Evolutionary conservation across 2,797 vertebrate species (phyloP).

Genomic region (Lacerta agilis): DNA sequence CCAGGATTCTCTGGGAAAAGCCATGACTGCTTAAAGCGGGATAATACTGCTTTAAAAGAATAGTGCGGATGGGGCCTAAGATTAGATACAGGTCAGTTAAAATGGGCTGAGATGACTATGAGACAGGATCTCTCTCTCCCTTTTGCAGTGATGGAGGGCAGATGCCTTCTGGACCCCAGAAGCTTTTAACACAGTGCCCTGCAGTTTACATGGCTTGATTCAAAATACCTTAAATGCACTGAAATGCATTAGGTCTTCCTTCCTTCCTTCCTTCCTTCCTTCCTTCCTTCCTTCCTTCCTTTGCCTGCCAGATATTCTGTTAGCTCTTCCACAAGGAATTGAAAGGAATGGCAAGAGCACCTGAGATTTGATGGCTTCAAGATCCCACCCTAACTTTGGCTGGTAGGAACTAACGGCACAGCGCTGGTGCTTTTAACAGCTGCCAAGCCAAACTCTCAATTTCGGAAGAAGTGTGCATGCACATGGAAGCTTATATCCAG

Average conservation of each 20-base stretch:
- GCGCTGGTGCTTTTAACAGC: too few relatives aligned
- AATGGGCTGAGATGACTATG: background rate
- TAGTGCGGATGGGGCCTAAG: background rate
- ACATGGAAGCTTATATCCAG: too few relatives aligned
- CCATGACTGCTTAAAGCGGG: too few relatives aligned
- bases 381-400: background rate
- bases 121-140: background rate
- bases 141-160: background rate
- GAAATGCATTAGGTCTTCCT: background rate
- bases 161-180: background rate
- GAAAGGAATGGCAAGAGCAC: background rate
- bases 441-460: background rate
- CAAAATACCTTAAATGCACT: conserved; percentile 9
- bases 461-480: too few relatives aligned
- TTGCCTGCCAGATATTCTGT: background rate
- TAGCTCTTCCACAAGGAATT: background rate
- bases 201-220: background rate
- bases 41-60: too few relatives aligned
- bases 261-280: too few relatives aligned
- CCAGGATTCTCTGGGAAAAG: too few relatives aligned
- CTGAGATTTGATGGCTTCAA: background rate
- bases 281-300: too few relatives aligned
- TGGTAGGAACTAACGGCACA: background rate
- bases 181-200: background rate
- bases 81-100: too few relatives aligned